Evolutionary conservation across 2,888 invertebrate genomes (phyloP), one percentile per base, ranked within the genome.

Genomic region (Clanis bilineata): DNA sequence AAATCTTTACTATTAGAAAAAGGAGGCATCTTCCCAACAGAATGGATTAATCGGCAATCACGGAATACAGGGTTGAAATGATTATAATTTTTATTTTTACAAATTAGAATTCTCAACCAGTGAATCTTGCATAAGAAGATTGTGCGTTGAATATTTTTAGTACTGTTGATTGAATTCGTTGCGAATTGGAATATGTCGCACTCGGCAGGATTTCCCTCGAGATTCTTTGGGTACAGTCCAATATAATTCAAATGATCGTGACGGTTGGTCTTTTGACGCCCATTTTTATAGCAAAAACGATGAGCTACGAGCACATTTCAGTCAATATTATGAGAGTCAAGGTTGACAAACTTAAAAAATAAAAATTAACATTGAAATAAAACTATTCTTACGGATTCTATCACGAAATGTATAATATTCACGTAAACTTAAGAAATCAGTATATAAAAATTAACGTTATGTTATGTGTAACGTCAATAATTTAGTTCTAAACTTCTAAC

Each of bases 201-300:
- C 59, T 67, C 68, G 65, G 67, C 66, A 62, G 72, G 71, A 82
- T 81, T 81, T 80, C 78, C 78, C 78, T 15, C 4, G 74, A 65
- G 79, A 41, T 22, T 2, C 28, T 18, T 51, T 15, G 47, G 32
- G 57, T 54, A 51, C 58, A 61, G 47, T 36, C 64, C 61, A 60
- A 66, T 66, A 67, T 62, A 69, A 59, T 65, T 71, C 64, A 68
- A 68, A 69, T 67, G 68, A 68, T 61, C 63, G 60, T 57, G 58
- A 32, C 51, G 7, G 51, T 9, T 32, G 28, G 28, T 7, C 15
- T 25, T 18, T 32, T 32, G 18, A 7, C 25, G 32, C 32, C 51
- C 28, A 28, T 47, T 28, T 32, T 51, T 32, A n/a, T 15, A 7
- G 28, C 9, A n/a, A 51, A 32, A 28, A 32, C 15, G 18, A 18